Percentiles rank a stretch among this genome's conserved stretches.
Evolutionary conservation across 2,113 vertebrate species (phyloP).

Genomic region (Hemibates koningsi): DNA sequence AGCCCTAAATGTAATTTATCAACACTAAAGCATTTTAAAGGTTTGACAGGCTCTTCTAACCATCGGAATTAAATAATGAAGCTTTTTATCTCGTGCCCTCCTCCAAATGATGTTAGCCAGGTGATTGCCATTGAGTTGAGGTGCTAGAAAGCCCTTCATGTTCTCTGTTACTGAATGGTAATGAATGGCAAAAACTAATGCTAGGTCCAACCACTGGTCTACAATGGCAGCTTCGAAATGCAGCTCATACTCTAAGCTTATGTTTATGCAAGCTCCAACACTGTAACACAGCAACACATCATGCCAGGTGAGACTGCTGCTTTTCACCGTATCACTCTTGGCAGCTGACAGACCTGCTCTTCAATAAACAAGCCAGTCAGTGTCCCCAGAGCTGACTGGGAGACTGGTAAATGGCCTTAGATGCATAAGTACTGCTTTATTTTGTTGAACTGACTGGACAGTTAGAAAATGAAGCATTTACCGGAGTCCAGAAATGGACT

Average conservation of each 20-base stretch:
- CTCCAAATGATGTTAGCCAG: not conserved
- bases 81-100: not conserved
- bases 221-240: not conserved
- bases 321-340: slow-evolving; percentile 1
- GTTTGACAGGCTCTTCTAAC: not conserved
- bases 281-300: not conserved
- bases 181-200: not conserved
- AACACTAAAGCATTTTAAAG: not conserved
- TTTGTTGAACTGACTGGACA: not conserved
- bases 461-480: not conserved
- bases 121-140: not conserved
- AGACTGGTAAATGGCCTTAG: not conserved
- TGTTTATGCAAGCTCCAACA: not conserved
- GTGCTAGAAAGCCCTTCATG: not conserved
- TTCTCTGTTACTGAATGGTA: not conserved
- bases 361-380: not conserved
- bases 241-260: not conserved
- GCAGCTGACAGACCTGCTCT: slow-evolving; percentile 2
- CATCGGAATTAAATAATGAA: not conserved
- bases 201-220: not conserved
- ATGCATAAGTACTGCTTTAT: slow-evolving; percentile 5
- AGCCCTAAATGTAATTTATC: not conserved
- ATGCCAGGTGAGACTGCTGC: not conserved
- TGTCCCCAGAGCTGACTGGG: not conserved
- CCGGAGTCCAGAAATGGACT: not conserved